These are phyloP conservation scores for Penaeus vannamei DNA, from an alignment of 1,140 invertebrate genomes.

Conservation along the genomic window DNA sequence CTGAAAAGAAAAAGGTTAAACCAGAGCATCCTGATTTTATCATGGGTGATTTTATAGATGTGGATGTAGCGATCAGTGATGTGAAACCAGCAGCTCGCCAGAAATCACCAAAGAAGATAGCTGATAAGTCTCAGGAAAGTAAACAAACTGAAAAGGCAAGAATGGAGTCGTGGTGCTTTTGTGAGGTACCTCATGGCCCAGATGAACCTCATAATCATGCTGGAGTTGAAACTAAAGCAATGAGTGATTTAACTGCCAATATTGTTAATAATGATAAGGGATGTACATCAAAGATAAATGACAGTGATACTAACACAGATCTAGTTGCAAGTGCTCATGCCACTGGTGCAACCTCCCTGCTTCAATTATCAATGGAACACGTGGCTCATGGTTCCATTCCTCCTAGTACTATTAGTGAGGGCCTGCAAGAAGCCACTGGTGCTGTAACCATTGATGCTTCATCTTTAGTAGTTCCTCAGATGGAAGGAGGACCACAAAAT, in stretches of 20 bases:
- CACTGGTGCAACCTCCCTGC: conserved; percentile 54
- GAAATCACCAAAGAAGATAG: conserved; percentile 31
- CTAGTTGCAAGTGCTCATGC: conserved; percentile 53
- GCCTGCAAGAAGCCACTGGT: conserved; percentile 20
- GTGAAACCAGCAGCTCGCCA: conserved; percentile 17
- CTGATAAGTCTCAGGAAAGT: conserved; percentile 20
- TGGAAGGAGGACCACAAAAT: conserved; percentile 9
- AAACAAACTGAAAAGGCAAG: conserved; percentile 44
- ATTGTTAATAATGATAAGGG: conserved; percentile 8
- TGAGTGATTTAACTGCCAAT: conserved; percentile 8
- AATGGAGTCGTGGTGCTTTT: conserved; percentile 68
- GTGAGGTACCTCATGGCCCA: conserved; percentile 66
- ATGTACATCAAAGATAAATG: conserved; percentile 17
- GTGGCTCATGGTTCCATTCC: conserved; percentile 23
- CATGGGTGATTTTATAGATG: conserved; percentile 64
- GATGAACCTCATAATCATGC: conserved; percentile 64
- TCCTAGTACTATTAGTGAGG: conserved; percentile 20
- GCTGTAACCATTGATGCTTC: conserved; percentile 39
- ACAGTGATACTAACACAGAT: neutral
- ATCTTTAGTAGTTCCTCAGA: conserved; percentile 29
- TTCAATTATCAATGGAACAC: conserved; percentile 60
- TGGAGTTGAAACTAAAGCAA: conserved; percentile 37
- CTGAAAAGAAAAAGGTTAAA: conserved; percentile 58
- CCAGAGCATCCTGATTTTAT: conserved; percentile 65
- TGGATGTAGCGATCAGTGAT: conserved; percentile 43